Evolutionary conservation across 1,140 invertebrate species (phyloP).

Genomic region (Agrilus planipennis): DNA sequence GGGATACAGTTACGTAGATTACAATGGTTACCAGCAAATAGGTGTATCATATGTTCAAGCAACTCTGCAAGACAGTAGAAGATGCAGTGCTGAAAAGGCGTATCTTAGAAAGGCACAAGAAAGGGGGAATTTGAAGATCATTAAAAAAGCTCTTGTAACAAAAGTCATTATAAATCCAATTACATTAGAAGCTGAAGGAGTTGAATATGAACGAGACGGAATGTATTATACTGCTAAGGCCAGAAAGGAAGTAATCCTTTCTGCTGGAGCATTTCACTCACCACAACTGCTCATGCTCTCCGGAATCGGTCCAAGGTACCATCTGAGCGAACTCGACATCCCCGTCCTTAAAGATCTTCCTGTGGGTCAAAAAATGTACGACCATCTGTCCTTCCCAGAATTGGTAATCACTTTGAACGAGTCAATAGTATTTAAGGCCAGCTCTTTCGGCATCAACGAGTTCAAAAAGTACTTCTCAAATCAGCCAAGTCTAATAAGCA

Average conservation of each 20-base stretch:
- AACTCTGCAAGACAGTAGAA: slow-evolving; percentile 56
- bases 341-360: slow-evolving; percentile 34
- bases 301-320: slow-evolving; percentile 56
- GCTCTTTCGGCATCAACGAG: too few species aligned
- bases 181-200: slow-evolving; percentile 42
- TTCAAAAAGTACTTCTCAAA: too few species aligned
- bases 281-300: slow-evolving; percentile 74
- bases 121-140: slow-evolving; percentile 70
- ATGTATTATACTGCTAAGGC: slow-evolving; percentile 56
- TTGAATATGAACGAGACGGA: slow-evolving; percentile 64
- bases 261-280: slow-evolving; percentile 76
- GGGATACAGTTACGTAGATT: slow-evolving; percentile 55
- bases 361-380: slow-evolving; percentile 43
- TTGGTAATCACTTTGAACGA: slow-evolving; percentile 21
- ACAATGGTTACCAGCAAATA: slow-evolving; percentile 77
- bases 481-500: too few species aligned
- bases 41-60: slow-evolving; percentile 82
- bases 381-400: slow-evolving; percentile 38
- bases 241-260: slow-evolving; percentile 75
- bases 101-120: slow-evolving; percentile 69
- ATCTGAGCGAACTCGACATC: slow-evolving; percentile 36
- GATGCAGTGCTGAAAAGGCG: slow-evolving; percentile 79
- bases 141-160: slow-evolving; percentile 69
- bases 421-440: slow-evolving; percentile 13
- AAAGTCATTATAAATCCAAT: slow-evolving; percentile 65